Evolutionary conservation across 2,888 invertebrate species (phyloP), one percentile per base, ranked within the genome.

Genomic region (Trichacis sp.): DNA sequence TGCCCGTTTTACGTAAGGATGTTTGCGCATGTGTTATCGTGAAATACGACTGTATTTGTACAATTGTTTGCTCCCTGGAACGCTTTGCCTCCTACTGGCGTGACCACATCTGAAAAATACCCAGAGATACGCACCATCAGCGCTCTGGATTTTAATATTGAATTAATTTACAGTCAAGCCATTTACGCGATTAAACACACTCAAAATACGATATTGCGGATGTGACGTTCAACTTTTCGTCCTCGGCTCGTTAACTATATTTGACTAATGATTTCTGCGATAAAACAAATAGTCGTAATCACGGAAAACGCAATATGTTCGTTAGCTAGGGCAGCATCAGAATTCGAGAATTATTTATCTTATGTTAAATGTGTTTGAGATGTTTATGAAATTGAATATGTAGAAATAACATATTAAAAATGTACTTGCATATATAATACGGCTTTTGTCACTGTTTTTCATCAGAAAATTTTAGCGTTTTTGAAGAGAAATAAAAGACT

Each of bases 1-100:
- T 81, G 79, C 80, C 75, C 75, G 81, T 76, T 82, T 82, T 82
- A 81, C 82, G 81, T 82, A 82, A 82, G 82, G 77, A 73, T 82
- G 77, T 83, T 82, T 82, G 81, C 77, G 77, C 81, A 82, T 77
- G 79, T 80, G 82, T 83, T 83, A 83, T 83, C 82, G 79, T 82
- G 81, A 81, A 82, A 81, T 82, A 82, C 80, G 76, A 76, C 80
- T 70, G 65, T 81, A 71, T 82, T 82, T 82, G 82, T 81, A 83
- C 82, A 83, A 83, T 82, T 83, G 82, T 82, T 82, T 82, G 82
- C 82, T 78, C 74, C 77, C 73, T 68, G 18, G 20, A 48, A 45
- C 49, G 60, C 48, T 48, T 43, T 68, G 64, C 55, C 64, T 62
- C 61, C 68, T 72, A 66, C 68, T 70, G 65, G 73, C 77, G 75